phyloP scores from a whole-genome alignment of 2,113 vertebrate species.

The Lonchura striata region DNA sequence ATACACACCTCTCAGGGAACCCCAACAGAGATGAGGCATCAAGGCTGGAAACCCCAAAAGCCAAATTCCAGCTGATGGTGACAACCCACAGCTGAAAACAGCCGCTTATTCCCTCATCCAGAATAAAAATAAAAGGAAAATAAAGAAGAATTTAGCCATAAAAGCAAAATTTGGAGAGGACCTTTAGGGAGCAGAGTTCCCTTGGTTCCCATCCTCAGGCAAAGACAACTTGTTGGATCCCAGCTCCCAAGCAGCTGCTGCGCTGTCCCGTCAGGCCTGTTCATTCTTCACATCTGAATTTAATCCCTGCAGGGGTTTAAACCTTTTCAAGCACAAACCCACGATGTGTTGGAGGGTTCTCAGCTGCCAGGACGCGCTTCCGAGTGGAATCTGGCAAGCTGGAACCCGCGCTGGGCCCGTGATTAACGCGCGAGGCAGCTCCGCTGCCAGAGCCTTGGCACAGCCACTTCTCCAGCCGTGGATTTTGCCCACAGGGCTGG shows the following conservation, averaged over 20 bases:
- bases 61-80: background rate
- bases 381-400: rapidly evolving
- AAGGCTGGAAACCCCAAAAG: background rate
- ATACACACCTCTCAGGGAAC: background rate
- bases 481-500: background rate
- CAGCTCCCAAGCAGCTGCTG: rapidly evolving
- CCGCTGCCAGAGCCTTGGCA: background rate
- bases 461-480: background rate
- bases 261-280: rapidly evolving
- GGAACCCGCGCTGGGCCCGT: background rate
- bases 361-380: background rate
- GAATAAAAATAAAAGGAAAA: too few species aligned
- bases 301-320: background rate
- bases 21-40: background rate
- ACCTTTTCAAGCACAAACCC: background rate
- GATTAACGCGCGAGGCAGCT: background rate
- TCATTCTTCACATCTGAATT: background rate
- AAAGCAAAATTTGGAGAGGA: background rate
- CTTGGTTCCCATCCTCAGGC: background rate
- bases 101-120: background rate
- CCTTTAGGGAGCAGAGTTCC: rapidly evolving
- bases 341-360: rapidly evolving
- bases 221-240: rapidly evolving
- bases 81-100: background rate
- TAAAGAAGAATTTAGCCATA: background rate